Evolutionary conservation across 1,140 invertebrate genomes (phyloP).

Genomic region (Drosophila trapezifrons): DNA sequence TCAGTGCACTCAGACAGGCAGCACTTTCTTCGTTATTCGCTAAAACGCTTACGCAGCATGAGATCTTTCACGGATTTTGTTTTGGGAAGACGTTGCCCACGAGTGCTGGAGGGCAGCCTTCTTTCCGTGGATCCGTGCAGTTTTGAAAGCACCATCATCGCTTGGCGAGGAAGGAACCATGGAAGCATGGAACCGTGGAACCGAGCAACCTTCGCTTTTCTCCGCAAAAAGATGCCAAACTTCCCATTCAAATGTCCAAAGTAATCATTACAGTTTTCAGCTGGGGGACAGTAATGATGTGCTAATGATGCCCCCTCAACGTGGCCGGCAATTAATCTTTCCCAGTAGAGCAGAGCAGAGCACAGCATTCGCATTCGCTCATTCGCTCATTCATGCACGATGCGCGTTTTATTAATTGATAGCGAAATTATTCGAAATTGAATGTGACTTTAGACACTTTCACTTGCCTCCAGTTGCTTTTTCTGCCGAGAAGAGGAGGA

Average conservation of each 20-base stretch:
- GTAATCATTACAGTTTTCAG: slow-evolving; percentile 45
- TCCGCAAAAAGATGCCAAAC: slow-evolving; percentile 16
- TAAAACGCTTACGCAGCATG: slow-evolving; percentile 78
- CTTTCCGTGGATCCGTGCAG: slow-evolving; percentile 32
- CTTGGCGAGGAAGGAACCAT: slow-evolving; percentile 25
- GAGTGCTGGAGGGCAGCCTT: slow-evolving; percentile 47
- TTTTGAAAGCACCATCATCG: slow-evolving; percentile 38
- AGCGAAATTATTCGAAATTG: slow-evolving; percentile 76
- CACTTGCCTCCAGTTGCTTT: slow-evolving; percentile 52
- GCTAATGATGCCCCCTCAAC: slow-evolving; percentile 65
- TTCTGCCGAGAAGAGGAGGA: slow-evolving; percentile 25
- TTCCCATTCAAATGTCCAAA: slow-evolving; percentile 48
- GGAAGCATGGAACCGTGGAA: slow-evolving; percentile 20
- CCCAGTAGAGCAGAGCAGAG: slow-evolving; percentile 41
- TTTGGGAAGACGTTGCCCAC: slow-evolving; percentile 22
- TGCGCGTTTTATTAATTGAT: slow-evolving; percentile 74
- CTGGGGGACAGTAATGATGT: slow-evolving; percentile 68
- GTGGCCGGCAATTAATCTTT: slow-evolving; percentile 70
- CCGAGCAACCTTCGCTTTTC: slow-evolving; percentile 37
- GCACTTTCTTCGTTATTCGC: slow-evolving; percentile 63
- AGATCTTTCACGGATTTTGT: slow-evolving; percentile 57
- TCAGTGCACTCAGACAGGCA: slow-evolving; percentile 30
- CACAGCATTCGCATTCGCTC: slow-evolving; percentile 26
- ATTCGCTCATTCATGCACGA: slow-evolving; percentile 54
- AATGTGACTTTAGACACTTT: slow-evolving; percentile 72